A percentile compares a stretch with the other conserved stretches of the same genome.
Evolutionary conservation across 2,113 vertebrate species (phyloP).

Genomic region (Pithys albifrons): DNA sequence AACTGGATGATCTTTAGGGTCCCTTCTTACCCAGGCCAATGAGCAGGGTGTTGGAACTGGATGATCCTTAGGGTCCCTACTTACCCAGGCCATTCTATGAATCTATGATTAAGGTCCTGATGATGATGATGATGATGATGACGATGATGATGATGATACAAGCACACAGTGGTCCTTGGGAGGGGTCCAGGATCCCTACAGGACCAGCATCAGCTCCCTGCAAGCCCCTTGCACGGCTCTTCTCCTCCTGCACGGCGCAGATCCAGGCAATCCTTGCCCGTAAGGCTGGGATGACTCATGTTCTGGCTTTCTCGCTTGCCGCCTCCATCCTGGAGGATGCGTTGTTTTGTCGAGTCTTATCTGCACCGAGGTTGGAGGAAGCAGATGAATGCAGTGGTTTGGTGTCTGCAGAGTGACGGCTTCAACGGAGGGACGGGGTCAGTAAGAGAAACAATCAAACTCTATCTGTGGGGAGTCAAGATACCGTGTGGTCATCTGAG

Average conservation of each 20-base stretch:
- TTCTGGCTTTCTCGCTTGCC: constrained; percentile 40
- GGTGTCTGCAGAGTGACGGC: not conserved
- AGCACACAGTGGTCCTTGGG: not conserved
- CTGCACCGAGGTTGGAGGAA: constrained; percentile 26
- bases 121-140: not conserved
- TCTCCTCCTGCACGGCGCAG: not conserved
- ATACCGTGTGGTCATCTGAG: accelerated
- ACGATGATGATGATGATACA: not conserved
- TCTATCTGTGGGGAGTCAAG: not conserved
- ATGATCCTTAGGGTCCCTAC: not conserved
- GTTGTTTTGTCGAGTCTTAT: constrained; percentile 5
- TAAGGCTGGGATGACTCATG: constrained; percentile 53
- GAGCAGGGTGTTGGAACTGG: too few species aligned
- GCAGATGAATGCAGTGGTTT: constrained; percentile 60
- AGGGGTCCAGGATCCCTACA: not conserved
- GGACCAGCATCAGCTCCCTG: not conserved
- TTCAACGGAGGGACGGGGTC: not conserved
- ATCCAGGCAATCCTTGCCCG: not conserved
- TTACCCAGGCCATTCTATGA: not conserved
- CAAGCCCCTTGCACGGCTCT: not conserved
- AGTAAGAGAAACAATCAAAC: not conserved
- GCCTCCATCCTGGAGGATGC: constrained; percentile 54
- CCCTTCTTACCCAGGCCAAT: not conserved
- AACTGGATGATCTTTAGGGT: too few species aligned
- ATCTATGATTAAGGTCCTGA: not conserved